These are phyloP conservation scores for Tupaia tana DNA, from an alignment of 2,113 vertebrate genomes.

Conservation along the genomic window DNA sequence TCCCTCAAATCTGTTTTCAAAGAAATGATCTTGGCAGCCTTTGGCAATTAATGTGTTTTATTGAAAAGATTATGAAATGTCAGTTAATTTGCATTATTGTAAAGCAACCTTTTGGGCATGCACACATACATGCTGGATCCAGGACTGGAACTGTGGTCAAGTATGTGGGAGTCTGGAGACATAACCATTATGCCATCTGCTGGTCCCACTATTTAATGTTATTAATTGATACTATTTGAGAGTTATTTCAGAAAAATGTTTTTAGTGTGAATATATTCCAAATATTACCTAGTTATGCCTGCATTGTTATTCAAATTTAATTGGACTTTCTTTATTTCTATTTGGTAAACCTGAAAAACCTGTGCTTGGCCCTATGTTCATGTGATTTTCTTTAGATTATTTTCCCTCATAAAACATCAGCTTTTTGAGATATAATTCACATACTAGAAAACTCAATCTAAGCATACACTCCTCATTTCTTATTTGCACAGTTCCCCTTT, in stretches of 20 bases:
- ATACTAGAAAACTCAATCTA: background rate
- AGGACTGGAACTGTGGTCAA: too few species aligned
- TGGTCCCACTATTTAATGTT: constrained; percentile 66
- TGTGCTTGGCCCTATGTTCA: background rate
- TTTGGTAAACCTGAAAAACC: background rate
- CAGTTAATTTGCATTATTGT: too few species aligned
- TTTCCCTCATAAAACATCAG: accelerated
- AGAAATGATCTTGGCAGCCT: too few species aligned
- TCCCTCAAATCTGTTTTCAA: too few species aligned
- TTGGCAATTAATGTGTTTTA: too few species aligned
- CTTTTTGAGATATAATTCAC: background rate
- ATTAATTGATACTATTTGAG: constrained; percentile 57
- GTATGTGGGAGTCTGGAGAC: too few species aligned
- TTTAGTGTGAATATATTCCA: background rate
- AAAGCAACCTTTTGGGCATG: too few species aligned
- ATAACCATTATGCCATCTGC: too few species aligned
- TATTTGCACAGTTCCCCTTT: background rate
- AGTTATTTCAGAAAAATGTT: constrained; percentile 58
- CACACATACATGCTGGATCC: too few species aligned
- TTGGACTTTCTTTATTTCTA: background rate
- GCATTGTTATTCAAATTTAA: background rate
- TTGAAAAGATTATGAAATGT: too few species aligned
- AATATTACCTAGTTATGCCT: background rate
- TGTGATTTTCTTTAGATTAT: background rate
- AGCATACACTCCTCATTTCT: background rate